Evolutionary conservation across 1,140 invertebrate genomes (phyloP), one percentile per base, ranked within the genome.

Genomic region (Philotrypesis tridentata): DNA sequence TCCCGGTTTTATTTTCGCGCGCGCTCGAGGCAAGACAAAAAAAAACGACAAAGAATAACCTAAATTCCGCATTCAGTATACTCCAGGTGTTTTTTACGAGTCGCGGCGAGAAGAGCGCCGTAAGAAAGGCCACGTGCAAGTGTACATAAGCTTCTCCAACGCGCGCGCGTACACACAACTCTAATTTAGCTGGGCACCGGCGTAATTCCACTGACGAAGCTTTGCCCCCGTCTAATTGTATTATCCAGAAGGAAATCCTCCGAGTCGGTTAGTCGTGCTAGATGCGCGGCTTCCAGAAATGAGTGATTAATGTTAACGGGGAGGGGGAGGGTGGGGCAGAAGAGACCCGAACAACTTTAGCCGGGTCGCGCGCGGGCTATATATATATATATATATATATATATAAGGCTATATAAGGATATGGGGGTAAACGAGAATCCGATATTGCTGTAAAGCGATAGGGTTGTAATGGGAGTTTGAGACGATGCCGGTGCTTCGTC

Each of bases 191-290:
- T 17, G 48, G 48, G 48, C 37, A 23, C n/a, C n/a, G n/a, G 0
- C 27, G 9, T 55, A 68, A 68, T 78, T 78, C 27, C 1, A 9
- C 17, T 8, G 9, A n/a, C 21, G 14, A 55, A 55, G 17, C 0
- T 71, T 60, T 37, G 43, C 77, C 67, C 71, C n/a, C 71, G 43
- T 71, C 68, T 79, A 79, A 79, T 79, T 70, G 65, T 48, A 79
- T 70, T 79, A 79, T 68, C 65, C 37, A 29, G 31, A 76, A n/a
- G 33, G 48, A n/a, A 21, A 67, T 76, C 37, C 60, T 21, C 21
- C 6, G 21, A 23, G n/a, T 37, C 48, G 33, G 37, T 67, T 65
- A 40, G 37, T 27, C 23, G 8, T 40, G 29, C 55, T 25, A n/a
- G 9, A 55, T 55, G 21, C n/a, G 21, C 21, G 48, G 4, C 21